phyloP scores from a whole-genome alignment of 2,797 vertebrate species.

The Thalassophryne amazonica region DNA sequence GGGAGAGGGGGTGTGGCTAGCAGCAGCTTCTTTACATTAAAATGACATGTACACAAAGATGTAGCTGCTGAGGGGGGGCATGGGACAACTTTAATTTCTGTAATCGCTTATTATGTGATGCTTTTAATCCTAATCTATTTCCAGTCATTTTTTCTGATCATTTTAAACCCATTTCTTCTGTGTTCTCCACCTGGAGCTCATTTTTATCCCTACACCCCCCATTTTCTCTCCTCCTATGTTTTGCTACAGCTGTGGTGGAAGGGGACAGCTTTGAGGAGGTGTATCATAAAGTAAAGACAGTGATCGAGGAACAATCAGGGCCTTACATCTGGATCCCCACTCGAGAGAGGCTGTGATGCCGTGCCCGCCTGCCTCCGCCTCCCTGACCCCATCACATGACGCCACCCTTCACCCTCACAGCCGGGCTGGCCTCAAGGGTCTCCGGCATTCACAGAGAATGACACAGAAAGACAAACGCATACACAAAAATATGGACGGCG shows the following conservation, averaged over 20 bases:
- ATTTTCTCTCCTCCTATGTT: background rate
- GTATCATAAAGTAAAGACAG: slow-evolving; percentile 92
- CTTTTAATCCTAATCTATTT: background rate
- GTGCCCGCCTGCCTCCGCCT: slow-evolving; percentile 24
- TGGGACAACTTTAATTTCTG: too few relatives aligned
- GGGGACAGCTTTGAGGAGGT: slow-evolving; percentile 94
- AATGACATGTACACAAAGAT: too few relatives aligned
- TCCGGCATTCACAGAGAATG: slow-evolving; percentile 62
- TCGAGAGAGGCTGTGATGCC: slow-evolving; percentile 89
- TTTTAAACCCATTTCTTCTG: too few relatives aligned
- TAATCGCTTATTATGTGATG: too few relatives aligned
- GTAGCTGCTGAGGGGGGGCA: too few relatives aligned
- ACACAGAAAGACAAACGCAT: slow-evolving; percentile 50
- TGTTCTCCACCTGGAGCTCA: too few relatives aligned
- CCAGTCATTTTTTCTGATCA: too few relatives aligned
- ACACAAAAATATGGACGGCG: slow-evolving; percentile 41
- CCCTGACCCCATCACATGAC: slow-evolving; percentile 37
- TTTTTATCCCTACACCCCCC: too few relatives aligned
- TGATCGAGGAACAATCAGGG: slow-evolving; percentile 93
- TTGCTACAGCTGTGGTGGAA: slow-evolving; percentile 85
- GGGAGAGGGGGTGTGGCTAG: too few relatives aligned
- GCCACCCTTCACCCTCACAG: slow-evolving; percentile 55
- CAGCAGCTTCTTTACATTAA: too few relatives aligned
- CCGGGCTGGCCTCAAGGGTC: slow-evolving; percentile 56
- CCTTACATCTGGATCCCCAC: slow-evolving; percentile 95